Evolutionary conservation across 2,888 invertebrate genomes (phyloP), one percentile per base, ranked within the genome.

Genomic region (Diaphora mendica): DNA sequence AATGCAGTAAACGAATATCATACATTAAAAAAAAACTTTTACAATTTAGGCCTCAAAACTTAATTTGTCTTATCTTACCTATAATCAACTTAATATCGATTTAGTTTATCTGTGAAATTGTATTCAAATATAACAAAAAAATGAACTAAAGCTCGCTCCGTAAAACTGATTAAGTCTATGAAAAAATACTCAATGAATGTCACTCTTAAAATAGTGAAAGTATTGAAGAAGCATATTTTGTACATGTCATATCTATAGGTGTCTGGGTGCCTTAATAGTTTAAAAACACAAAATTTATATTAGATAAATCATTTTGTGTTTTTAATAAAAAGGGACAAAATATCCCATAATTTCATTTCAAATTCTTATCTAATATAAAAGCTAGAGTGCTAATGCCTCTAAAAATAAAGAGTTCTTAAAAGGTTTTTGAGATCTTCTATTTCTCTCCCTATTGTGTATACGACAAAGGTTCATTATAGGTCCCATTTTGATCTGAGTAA

Each of bases 121-220:
- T 20, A 15, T 20, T 4, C 20, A 48, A 48, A 20, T 48, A 20
- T 20, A 11, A 17, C 3, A 3, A 33, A 33, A n/a, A 23, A 23
- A n/a, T 9, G 1, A n/a, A 2, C n/a, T 51, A 51, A 51, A 51
- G 51, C 51, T 51, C 51, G 9, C 1, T 51, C 51, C 23, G 51
- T 23, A 51, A n/a, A n/a, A 51, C 23, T 51, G 9, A 9, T 9
- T 9, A 11, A 51, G 2, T 51, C 23, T 48, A n/a, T 51, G 23
- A 51, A 51, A 23, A 51, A 23, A 89, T 90, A 90, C 87, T 84
- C 79, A 89, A 89, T 86, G 84, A 86, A 90, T 90, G 82, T 81
- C 74, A 55, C n/a, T n/a, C n/a, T 39, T 33, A 88, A 84, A 89
- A 85, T 77, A 77, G 81, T 86, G 84, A 86, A 88, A 87, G 88